Percentiles rank a stretch among this genome's conserved stretches.
These are phyloP conservation scores for Trinectes maculatus DNA, from an alignment of 2,113 vertebrate species.

Conservation along the genomic window DNA sequence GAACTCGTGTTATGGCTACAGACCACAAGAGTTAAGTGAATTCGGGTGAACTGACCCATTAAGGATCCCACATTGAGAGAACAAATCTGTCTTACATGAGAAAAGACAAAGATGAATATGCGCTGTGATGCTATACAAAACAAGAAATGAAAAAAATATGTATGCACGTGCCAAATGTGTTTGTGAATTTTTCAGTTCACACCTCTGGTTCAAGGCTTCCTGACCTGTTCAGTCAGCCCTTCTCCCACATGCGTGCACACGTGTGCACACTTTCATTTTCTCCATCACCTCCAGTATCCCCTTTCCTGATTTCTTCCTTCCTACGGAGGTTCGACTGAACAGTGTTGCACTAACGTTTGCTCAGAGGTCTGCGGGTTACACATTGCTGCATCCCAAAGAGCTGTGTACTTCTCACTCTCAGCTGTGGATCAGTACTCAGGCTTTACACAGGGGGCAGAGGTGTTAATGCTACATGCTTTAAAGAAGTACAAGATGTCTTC, in stretches of 20 bases:
- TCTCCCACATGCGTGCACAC: slow-evolving; percentile 21
- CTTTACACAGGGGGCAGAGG: slow-evolving; percentile 80
- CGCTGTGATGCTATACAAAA: neutral
- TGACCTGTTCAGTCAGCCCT: slow-evolving; percentile 37
- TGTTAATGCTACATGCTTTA: slow-evolving; percentile 82
- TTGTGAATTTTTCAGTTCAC: slow-evolving; percentile 59
- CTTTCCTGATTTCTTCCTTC: slow-evolving; percentile 62
- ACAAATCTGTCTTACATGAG: neutral
- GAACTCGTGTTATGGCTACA: neutral
- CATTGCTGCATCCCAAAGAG: slow-evolving; percentile 61
- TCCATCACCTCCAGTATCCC: slow-evolving; percentile 36
- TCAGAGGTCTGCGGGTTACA: slow-evolving; percentile 20
- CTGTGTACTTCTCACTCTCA: slow-evolving; percentile 52
- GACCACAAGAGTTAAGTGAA: neutral
- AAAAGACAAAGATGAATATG: slow-evolving; percentile 2
- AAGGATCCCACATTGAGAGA: neutral
- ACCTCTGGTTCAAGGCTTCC: slow-evolving; percentile 64
- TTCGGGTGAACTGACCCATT: neutral
- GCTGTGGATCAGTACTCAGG: slow-evolving; percentile 75
- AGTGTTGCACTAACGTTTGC: slow-evolving; percentile 27
- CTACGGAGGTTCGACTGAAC: slow-evolving; percentile 38
- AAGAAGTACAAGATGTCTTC: slow-evolving; percentile 82
- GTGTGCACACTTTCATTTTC: slow-evolving; percentile 40
- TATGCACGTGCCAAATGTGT: slow-evolving; percentile 30
- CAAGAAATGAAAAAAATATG: slow-evolving; percentile 10